Conservation (phyloP, 1,140 invertebrate species). For the Lepidotrigona ventralis region DNA sequence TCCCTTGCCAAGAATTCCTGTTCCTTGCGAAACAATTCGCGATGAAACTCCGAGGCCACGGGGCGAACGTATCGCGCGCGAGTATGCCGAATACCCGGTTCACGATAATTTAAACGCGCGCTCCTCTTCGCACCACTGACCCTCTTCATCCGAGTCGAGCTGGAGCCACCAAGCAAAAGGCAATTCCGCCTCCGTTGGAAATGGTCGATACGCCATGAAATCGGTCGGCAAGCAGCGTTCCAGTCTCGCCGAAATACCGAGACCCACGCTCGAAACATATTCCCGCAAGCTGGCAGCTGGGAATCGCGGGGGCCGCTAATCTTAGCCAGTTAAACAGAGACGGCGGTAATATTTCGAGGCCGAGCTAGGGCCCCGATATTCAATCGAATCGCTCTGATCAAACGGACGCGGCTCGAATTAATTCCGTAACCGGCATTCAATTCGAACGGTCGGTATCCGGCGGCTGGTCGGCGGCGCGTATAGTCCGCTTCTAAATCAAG, state of each 20-base stretch:
- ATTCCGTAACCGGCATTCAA: conserved; percentile 43
- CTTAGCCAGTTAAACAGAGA: conserved; percentile 18
- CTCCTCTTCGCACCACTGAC: neutral
- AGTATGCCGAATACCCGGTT: neutral
- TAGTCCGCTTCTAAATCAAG: conserved; percentile 46
- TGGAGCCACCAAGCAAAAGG: neutral
- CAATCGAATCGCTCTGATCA: conserved; percentile 42
- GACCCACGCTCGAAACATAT: conserved; percentile 24
- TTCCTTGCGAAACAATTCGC: neutral
- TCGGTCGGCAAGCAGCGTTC: conserved; percentile 3
- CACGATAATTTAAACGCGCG: neutral
- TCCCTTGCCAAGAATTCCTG: too few relatives aligned
- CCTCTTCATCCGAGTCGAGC: neutral
- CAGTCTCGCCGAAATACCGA: conserved; percentile 16
- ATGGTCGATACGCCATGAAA: conserved; percentile 10
- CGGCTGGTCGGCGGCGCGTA: neutral
- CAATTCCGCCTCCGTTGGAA: neutral
- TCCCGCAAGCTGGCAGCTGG: neutral
- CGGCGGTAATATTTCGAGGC: conserved; percentile 35
- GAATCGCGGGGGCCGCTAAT: conserved; percentile 17
- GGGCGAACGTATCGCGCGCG: neutral
- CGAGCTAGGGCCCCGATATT: conserved; percentile 18
- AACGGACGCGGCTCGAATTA: conserved; percentile 43
- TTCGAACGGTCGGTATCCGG: conserved; percentile 30
- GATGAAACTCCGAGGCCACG: neutral